These are phyloP conservation scores for Onthophagus taurus DNA, from an alignment of 1,140 invertebrate species.

Conservation along the genomic window DNA sequence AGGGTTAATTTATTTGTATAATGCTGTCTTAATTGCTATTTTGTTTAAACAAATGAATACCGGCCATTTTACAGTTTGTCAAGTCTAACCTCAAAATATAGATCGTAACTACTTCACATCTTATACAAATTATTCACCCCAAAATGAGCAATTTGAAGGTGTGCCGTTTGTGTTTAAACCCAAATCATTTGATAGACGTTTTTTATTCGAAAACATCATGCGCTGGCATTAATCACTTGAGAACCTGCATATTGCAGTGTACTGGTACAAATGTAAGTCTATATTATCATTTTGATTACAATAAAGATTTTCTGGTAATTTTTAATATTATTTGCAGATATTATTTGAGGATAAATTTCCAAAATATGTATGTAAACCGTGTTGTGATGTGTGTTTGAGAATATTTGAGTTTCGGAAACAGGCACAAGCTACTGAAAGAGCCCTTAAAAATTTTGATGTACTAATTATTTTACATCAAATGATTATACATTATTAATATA, in stretches of 20 bases:
- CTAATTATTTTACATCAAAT: no score
- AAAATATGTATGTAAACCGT: background rate
- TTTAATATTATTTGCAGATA: constrained; percentile 5
- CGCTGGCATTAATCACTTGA: background rate
- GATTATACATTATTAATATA: no score
- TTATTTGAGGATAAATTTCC: background rate
- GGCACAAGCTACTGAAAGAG: constrained; percentile 2
- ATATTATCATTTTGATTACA: background rate
- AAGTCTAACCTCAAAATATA: no score
- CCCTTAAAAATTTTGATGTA: no score
- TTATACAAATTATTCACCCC: no score
- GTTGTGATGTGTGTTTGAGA: background rate
- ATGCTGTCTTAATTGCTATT: no score
- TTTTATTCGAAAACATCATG: background rate
- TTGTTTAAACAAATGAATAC: no score
- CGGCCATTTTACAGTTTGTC: no score
- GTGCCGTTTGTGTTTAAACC: background rate
- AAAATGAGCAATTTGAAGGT: background rate
- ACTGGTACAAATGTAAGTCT: background rate
- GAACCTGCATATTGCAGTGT: background rate
- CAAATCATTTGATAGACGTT: background rate
- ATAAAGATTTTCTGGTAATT: background rate
- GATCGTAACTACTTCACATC: no score
- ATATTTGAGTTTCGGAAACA: constrained; percentile 3
- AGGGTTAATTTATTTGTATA: background rate